These are phyloP conservation scores for Chelon labrosus DNA, from an alignment of 2,797 vertebrate species.

Conservation along the genomic window DNA sequence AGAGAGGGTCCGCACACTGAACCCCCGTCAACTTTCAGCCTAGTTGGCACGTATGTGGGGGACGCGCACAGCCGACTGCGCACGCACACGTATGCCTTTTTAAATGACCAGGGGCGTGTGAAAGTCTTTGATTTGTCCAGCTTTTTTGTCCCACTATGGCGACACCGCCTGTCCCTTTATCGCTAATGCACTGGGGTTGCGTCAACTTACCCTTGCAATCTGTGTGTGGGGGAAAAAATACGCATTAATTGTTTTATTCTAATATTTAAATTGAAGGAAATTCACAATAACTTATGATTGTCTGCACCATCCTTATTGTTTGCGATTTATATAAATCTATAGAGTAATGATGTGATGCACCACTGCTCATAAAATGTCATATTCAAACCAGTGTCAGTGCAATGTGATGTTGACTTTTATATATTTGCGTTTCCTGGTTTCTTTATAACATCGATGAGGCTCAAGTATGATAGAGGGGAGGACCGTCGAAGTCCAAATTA, in stretches of 20 bases:
- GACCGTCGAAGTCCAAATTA: conserved; percentile 38
- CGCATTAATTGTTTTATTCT: background rate
- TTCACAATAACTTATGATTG: conserved; percentile 1
- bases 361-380: background rate
- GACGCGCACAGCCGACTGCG: background rate
- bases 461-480: conserved; percentile 47
- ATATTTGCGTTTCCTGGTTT: conserved; percentile 49
- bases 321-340: background rate
- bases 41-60: conserved; percentile 7
- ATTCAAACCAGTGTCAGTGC: background rate
- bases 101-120: background rate
- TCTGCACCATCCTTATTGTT: background rate
- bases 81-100: background rate
- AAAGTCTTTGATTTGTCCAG: conserved; percentile 34
- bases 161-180: conserved; percentile 65
- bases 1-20: conserved; percentile 53
- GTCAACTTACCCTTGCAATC: background rate
- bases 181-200: conserved; percentile 36
- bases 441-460: conserved; percentile 35
- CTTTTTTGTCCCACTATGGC: conserved; percentile 73
- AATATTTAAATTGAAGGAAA: conserved; percentile 1
- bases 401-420: background rate
- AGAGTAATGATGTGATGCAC: too few relatives aligned
- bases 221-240: background rate
- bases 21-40: conserved; percentile 55